Base-by-base conservation (phyloP, 2,888 invertebrate genomes). In the Cephus pygmeus region DNA sequence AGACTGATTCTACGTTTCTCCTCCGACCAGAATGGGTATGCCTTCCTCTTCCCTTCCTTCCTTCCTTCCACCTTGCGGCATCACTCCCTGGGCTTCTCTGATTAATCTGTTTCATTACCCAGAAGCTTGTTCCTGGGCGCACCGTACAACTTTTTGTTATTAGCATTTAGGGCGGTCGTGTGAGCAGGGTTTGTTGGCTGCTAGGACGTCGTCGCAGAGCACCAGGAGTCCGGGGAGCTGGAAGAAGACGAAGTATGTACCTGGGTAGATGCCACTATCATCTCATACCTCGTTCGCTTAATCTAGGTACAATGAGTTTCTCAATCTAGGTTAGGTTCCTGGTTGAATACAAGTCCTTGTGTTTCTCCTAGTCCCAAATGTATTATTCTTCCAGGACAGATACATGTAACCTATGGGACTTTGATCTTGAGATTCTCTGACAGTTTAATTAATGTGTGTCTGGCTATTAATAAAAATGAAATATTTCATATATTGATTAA, bases 81-180 rank as follows among this genome's bases (percentile, higher is more conserved):
- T 69, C 73, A 69, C 76, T 56, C 56, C 23, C 56, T 56, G 23
- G 23, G 56, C 56, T 36, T 78, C 76, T 79, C 81, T 84, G 85
- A 85, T 87, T 85, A 87, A 87, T 85, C 86, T 82, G 80, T 86
- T 86, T 86, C 83, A 86, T 87, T 84, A 85, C 81, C 82, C 74
- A 73, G 76, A 76, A 68, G 75, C 74, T 69, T 69, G 78, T 80
- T 78, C 80, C 77, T 75, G 75, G 40, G 78, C 81, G 75, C 82
- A 79, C 77, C 74, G 40, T 78, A 73, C 73, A 78, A 83, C 83
- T 86, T 87, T 87, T 87, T 86, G 86, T 83, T 85, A 85, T 87
- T 86, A 85, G 83, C 85, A 85, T 85, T 84, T 82, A 84, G 84
- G 81, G 79, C 75, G 71, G 31, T 34, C 12, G 71, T 71, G 71